These are phyloP conservation scores for Caenorhabditis sp. DNA, from an alignment of 2,888 invertebrate species.

Conservation along the genomic window DNA sequence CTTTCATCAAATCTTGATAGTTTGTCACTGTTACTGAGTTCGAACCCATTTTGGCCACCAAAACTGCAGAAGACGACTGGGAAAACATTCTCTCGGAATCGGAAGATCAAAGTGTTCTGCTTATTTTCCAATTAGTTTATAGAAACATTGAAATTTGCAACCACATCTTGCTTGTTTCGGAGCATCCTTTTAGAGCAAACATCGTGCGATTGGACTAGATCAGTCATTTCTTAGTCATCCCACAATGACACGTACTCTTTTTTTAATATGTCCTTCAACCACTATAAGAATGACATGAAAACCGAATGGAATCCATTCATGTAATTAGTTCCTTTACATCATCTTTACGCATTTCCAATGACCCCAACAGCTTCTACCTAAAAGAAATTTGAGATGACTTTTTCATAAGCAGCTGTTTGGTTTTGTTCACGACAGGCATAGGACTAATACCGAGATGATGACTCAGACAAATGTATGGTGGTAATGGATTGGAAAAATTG, in stretches of 20 bases:
- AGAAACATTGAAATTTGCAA: too few relatives aligned
- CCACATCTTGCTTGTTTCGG: not conserved
- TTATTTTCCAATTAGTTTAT: too few relatives aligned
- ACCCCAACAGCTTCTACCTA: slow-evolving; percentile 16
- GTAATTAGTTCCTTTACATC: slow-evolving; percentile 50
- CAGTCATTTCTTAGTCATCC: not conserved
- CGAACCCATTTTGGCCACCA: too few relatives aligned
- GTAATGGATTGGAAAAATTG: not conserved
- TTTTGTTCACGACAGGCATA: not conserved
- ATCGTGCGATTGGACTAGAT: not conserved
- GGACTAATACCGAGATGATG: not conserved
- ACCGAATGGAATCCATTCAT: slow-evolving; percentile 7
- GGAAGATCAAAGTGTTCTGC: too few relatives aligned
- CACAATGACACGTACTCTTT: slow-evolving; percentile 7
- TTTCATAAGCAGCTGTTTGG: slow-evolving; percentile 26
- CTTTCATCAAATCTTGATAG: too few relatives aligned
- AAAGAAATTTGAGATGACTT: slow-evolving; percentile 34
- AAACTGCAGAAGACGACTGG: too few relatives aligned
- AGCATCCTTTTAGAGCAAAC: slow-evolving; percentile 17
- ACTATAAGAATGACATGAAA: not conserved
- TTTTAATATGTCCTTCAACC: not conserved
- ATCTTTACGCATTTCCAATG: slow-evolving; percentile 40
- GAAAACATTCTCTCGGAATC: too few relatives aligned
- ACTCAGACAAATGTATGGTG: slow-evolving; percentile 15
- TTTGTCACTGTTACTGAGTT: too few relatives aligned